These are phyloP conservation scores for Ectemnius cavifrons DNA, from an alignment of 2,888 invertebrate genomes.

Conservation along the genomic window DNA sequence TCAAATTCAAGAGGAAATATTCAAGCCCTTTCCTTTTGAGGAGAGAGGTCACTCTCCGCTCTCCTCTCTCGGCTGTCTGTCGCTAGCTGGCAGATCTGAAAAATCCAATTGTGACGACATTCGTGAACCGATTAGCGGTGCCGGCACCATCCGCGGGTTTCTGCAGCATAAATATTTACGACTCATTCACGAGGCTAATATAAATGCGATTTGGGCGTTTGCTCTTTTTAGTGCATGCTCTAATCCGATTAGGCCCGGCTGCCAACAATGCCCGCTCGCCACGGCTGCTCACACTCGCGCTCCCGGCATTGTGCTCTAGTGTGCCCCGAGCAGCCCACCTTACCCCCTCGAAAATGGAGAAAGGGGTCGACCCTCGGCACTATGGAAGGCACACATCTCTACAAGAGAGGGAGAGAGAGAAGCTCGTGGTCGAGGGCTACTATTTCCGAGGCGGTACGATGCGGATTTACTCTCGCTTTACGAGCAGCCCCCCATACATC, in stretches of 20 bases:
- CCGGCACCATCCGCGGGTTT: conserved; percentile 66
- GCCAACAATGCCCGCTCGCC: conserved; percentile 53
- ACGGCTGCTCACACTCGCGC: conserved; percentile 45
- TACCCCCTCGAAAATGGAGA: conserved; percentile 40
- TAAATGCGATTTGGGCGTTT: conserved; percentile 78
- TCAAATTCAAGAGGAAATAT: not conserved
- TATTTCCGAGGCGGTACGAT: conserved; percentile 72
- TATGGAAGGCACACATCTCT: too few species aligned
- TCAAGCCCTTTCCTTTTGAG: too few species aligned
- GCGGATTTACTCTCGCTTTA: conserved; percentile 75
- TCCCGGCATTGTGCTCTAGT: conserved; percentile 48
- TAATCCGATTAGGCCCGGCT: conserved; percentile 75
- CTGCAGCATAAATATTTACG: conserved; percentile 77
- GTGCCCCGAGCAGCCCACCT: conserved; percentile 48
- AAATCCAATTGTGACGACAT: conserved; percentile 72
- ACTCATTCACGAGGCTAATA: conserved; percentile 78
- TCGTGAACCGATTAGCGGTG: conserved; percentile 74
- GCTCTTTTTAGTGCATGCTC: conserved; percentile 77
- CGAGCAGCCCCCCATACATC: conserved; percentile 67
- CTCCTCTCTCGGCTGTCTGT: conserved; percentile 3
- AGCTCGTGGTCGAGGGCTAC: conserved; percentile 27
- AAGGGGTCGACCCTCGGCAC: conserved; percentile 54
- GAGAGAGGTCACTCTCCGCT: conserved; percentile 4
- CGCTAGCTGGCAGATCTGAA: conserved; percentile 19
- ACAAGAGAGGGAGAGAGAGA: too few species aligned